Percentiles rank a stretch among this genome's conserved stretches.
Evolutionary conservation across 2,113 vertebrate species (phyloP).

Genomic region (Caretta caretta): DNA sequence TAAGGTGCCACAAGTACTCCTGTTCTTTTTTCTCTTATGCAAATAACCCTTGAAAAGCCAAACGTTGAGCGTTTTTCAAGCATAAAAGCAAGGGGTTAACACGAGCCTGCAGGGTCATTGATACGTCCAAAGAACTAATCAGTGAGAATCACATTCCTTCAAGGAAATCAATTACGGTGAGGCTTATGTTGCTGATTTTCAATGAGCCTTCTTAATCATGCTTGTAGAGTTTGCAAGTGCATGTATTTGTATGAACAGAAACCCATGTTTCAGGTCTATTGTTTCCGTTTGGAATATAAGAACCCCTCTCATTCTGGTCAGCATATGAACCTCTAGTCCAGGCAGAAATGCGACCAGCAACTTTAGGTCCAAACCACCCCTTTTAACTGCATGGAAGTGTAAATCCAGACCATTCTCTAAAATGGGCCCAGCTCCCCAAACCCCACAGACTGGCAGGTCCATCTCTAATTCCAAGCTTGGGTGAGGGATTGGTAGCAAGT

Average conservation of each 20-base stretch:
- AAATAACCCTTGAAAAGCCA: not conserved
- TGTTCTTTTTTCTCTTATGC: not conserved
- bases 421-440: accelerated
- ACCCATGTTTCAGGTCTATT: not conserved
- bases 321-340: accelerated
- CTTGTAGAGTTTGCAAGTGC: not conserved
- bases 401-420: not conserved
- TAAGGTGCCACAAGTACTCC: too few species aligned
- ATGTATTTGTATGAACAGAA: not conserved
- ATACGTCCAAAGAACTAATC: not conserved
- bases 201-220: not conserved
- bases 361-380: not conserved
- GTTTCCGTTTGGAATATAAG: not conserved
- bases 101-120: not conserved
- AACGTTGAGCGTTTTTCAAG: not conserved
- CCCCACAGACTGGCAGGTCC: not conserved
- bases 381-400: accelerated
- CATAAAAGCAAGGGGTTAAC: not conserved
- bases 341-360: not conserved
- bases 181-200: not conserved
- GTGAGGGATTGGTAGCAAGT: not conserved
- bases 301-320: not conserved
- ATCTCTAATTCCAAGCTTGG: not conserved
- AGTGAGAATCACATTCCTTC: not conserved
- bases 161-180: not conserved